phyloP scores from a whole-genome alignment of 2,113 vertebrate genomes.

The Gopherus flavomarginatus region DNA sequence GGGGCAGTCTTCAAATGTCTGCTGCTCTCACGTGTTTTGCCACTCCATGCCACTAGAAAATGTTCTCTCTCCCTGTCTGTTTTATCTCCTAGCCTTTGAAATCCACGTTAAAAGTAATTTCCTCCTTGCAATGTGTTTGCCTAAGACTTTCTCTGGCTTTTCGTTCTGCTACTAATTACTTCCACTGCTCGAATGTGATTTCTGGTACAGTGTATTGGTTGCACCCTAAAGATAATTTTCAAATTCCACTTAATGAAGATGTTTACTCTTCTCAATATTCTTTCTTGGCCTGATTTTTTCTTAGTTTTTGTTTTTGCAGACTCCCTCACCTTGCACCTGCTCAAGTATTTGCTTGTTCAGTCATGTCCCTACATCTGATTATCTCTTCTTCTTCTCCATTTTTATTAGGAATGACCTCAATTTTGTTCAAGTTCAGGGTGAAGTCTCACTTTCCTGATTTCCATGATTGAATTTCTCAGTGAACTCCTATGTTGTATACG shows the following conservation, averaged over 20 bases:
- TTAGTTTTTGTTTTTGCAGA: constrained; percentile 19
- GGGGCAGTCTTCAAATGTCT: background rate
- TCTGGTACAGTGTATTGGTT: background rate
- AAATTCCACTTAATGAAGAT: background rate
- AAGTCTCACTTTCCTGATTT: constrained; percentile 39
- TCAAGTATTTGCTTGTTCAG: constrained; percentile 29
- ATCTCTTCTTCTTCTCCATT: constrained; percentile 23
- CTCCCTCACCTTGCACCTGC: constrained; percentile 4
- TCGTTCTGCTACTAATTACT: background rate
- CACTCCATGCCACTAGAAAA: rapidly evolving
- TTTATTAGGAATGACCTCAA: constrained; percentile 32
- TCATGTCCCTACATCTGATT: background rate
- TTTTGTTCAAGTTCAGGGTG: constrained; percentile 48
- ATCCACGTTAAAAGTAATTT: background rate
- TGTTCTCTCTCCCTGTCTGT: background rate
- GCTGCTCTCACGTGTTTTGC: background rate
- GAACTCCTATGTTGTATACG: constrained; percentile 12
- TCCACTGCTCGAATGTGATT: background rate
- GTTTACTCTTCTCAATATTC: background rate
- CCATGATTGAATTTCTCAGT: constrained; percentile 26
- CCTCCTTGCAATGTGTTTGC: background rate
- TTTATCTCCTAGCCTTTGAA: background rate
- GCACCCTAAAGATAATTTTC: background rate
- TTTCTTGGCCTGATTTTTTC: constrained; percentile 7
- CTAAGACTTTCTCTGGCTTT: background rate